phyloP scores from a whole-genome alignment of 2,888 invertebrate species.

The Brachyptera putata region DNA sequence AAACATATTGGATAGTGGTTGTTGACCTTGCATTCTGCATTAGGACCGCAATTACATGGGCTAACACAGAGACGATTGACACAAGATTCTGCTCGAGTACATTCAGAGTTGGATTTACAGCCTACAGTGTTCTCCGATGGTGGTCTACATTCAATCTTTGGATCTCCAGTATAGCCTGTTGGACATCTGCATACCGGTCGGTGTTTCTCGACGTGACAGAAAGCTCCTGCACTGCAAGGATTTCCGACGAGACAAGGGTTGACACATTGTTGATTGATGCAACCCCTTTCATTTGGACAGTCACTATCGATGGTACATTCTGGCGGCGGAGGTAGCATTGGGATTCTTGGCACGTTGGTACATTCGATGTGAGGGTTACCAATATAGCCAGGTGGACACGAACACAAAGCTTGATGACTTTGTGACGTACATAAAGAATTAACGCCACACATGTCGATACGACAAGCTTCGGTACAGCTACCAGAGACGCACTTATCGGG shows the following conservation, averaged over 20 bases:
- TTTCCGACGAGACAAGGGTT: constrained; percentile 68
- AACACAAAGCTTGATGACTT: constrained; percentile 72
- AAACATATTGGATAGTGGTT: constrained; percentile 84
- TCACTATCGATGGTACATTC: constrained; percentile 78
- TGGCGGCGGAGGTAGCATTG: constrained; percentile 45
- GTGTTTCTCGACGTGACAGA: constrained; percentile 75
- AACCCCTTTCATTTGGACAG: constrained; percentile 68
- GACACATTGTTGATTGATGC: constrained; percentile 69
- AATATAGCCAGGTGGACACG: constrained; percentile 70
- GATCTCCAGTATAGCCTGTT: constrained; percentile 68
- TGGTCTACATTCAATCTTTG: constrained; percentile 66
- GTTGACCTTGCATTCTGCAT: constrained; percentile 75
- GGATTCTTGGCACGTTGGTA: constrained; percentile 41
- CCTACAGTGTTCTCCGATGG: constrained; percentile 60
- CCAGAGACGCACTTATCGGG: constrained; percentile 72
- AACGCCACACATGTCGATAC: constrained; percentile 70
- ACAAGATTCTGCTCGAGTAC: constrained; percentile 77
- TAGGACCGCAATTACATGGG: constrained; percentile 80
- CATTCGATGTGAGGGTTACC: constrained; percentile 80
- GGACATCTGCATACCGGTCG: constrained; percentile 78
- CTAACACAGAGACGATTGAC: constrained; percentile 73
- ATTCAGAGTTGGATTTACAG: constrained; percentile 75
- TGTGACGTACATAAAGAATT: constrained; percentile 76
- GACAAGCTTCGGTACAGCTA: constrained; percentile 74
- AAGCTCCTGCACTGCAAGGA: constrained; percentile 73